Evolutionary conservation across 2,888 invertebrate genomes (phyloP), one percentile per base, ranked within the genome.

Genomic region (Leucozona laternaria): DNA sequence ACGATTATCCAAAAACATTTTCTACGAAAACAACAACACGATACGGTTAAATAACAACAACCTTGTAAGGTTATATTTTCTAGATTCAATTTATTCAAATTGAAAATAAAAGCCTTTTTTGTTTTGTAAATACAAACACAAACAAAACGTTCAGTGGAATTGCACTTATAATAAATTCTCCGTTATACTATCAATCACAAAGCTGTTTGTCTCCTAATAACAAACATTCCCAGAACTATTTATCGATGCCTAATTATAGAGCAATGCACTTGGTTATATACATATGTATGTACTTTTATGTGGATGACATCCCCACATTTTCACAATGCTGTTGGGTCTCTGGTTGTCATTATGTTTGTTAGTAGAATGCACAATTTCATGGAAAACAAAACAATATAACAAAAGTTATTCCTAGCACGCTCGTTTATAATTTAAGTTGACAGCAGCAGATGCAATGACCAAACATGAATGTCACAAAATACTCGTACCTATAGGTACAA

Each of bases 221-320:
- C 6, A 15, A n/a, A n/a, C 11, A 66, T 66, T 66, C 66, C 66
- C 66, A 66, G 66, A 66, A 48, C 66, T 40, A 64, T 62, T 75
- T 75, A 75, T 75, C 75, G 75, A 75, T 55, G 75, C 55, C 64
- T 75, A 75, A 64, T 75, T 64, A 66, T 75, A 75, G 75, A 64
- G 43, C 75, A 64, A 75, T 62, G 64, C 15, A 53, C 45, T 75
- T 75, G 43, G 17, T 48, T 60, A 40, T 31, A 58, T n/a, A n/a
- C n/a, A 22, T 58, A 37, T 2, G 8, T 28, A 4, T 28, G 0
- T 28, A 4, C 4, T 28, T 0, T 28, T 5, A 31, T 37, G 13
- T 58, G 20, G 37, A 28, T 53, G 60, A 40, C 37, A 22, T 60
- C 22, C 37, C 22, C 37, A 60, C 37, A 40, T 60, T 60, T 60